Base-by-base conservation (phyloP, 2,888 invertebrate genomes). In the Leucophora obtusa region DNA sequence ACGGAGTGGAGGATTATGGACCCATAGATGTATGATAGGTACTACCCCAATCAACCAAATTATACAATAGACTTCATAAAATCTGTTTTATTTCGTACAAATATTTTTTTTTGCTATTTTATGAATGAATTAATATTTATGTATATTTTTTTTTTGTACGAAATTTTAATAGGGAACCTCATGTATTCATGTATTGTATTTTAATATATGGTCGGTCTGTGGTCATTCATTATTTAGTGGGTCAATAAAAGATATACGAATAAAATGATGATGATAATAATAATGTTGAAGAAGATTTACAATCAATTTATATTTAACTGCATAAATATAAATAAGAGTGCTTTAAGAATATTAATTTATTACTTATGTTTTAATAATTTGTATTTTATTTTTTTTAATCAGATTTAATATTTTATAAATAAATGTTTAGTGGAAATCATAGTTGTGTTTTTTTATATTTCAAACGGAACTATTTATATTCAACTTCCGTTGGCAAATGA, bases 401-500 rank as follows among this genome's bases (percentile, higher is more conserved):
- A 1, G 18, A 17, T 33, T 60, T 21, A 21, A 18, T 21, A n/a
- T 33, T 60, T 62, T 69, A 28, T 17, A 10, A 47, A 53, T 15
- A 63, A 15, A 65, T 38, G 63, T 70, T 28, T 28, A 28, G 7
- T 28, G 28, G 58, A 76, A 63, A 51, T 60, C 6, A 50, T 28
- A 35, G n/a, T n/a, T 35, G 35, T n/a, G 4, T 28, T 28, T 28
- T 28, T 77, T 47, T 47, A 8, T 54, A 59, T 59, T 17, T 66
- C 11, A 21, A 72, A 72, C 77, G 77, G 71, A 71, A 78, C 77
- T 78, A 50, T 62, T 56, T 71, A 28, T 28, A 59, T 53, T 54
- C 47, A 78, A 78, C 77, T 72, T 78, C 77, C 77, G 77, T 47
- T 78, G 28, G n/a, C n/a, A n/a, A n/a, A 50, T 47, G n/a, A 47